Conservation (phyloP, 2,113 vertebrate species). For the Leucosticte australis region DNA sequence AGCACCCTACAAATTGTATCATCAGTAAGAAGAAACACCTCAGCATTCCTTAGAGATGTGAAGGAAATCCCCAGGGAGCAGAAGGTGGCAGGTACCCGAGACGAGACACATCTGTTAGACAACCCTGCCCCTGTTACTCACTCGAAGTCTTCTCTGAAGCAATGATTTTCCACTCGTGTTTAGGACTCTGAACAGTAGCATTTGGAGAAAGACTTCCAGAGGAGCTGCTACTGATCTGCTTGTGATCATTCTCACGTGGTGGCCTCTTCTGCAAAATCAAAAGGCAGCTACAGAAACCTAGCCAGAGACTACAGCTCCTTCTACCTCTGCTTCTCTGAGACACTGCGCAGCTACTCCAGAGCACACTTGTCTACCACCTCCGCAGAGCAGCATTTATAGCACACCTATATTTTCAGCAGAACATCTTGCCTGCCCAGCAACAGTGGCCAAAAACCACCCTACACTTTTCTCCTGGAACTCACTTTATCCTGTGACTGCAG, state of each 20-base stretch:
- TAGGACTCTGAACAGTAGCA: slow-evolving; percentile 83
- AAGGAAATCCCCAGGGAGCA: background rate
- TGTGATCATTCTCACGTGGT: slow-evolving; percentile 92
- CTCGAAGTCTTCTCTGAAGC: slow-evolving; percentile 97
- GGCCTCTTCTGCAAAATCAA: slow-evolving; percentile 98
- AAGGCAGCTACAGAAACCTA: slow-evolving; percentile 92
- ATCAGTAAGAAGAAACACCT: background rate
- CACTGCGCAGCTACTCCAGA: background rate
- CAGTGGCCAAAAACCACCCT: background rate
- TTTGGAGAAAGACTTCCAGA: slow-evolving; percentile 89
- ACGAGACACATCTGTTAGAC: background rate
- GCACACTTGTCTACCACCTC: background rate
- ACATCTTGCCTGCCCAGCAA: background rate
- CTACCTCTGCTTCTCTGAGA: slow-evolving; percentile 58
- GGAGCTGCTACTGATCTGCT: slow-evolving; percentile 92
- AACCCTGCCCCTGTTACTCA: slow-evolving; percentile 74
- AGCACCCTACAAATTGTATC: background rate
- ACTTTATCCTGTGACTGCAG: background rate
- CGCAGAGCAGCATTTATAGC: background rate
- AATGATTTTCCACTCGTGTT: slow-evolving; percentile 98
- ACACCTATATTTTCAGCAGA: background rate
- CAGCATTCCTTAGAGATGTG: background rate
- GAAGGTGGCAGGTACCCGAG: background rate
- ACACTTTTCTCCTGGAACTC: background rate
- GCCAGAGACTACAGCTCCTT: slow-evolving; percentile 50